Evolutionary conservation across 2,113 vertebrate genomes (phyloP), one percentile per base, ranked within the genome.

Genomic region (Ploceus nigricollis): DNA sequence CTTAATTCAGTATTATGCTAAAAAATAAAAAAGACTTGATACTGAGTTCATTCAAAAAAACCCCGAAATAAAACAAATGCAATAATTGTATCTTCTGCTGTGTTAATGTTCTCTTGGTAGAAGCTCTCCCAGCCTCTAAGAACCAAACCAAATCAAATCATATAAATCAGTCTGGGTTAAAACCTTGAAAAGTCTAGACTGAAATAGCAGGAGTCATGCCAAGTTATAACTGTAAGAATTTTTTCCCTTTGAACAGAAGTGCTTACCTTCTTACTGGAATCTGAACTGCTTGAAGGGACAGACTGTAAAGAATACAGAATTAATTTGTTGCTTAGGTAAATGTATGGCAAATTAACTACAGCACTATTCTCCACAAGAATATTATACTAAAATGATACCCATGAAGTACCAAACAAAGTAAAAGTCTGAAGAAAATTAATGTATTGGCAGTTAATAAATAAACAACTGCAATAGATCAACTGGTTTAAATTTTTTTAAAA

Each of bases 201-300:
- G 47, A 71, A 71, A 54, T 27, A 81, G 72, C 51, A 82, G 8
- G 20, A 64, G 9, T 40, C 37, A 18, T 24, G 21, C 11, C 16
- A 44, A 76, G 6, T 30, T 64, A 24, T 2, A 64, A 47, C 7
- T 51, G 9, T 19, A 60, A 58, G 44, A 28, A 11, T 16, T 35
- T 40, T 63, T 56, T 25, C 28, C 7, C 5, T 47, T 75, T 68
- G 22, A 66, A 58, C 37, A 83, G 9, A 22, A 57, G 6, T 58
- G 28, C 69, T 87, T 94, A 97, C 97, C 97, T 97, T 96, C 81
- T 93, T 94, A 84, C 15, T 71, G 47, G 93, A 71, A 53, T 95
- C 84, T 57, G 92, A 95, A 70, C 54, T 58, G 50, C 86, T 82
- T 48, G 94, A 88, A 93, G 96, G 92, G 21, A 97, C 91, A 76